Conservation (phyloP, 2,888 invertebrate species). For the Drosophila kanekoi region DNA sequence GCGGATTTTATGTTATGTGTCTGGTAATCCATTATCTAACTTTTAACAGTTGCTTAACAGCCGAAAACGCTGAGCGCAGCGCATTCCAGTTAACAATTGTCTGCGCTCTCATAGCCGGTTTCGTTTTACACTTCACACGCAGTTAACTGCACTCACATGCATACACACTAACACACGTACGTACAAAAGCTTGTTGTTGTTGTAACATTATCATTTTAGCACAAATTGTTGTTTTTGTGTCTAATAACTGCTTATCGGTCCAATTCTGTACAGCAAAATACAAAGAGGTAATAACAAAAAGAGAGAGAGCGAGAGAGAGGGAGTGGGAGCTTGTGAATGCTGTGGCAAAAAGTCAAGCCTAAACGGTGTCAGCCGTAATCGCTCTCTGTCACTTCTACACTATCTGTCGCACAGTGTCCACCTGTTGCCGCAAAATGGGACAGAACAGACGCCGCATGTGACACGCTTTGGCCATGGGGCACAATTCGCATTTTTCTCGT, state of each 20-base stretch:
- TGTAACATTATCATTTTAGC: constrained; percentile 36
- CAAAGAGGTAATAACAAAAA: constrained; percentile 4
- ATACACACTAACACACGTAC: background rate
- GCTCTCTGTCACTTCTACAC: constrained; percentile 7
- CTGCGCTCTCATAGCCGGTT: constrained; percentile 27
- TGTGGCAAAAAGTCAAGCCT: constrained; percentile 13
- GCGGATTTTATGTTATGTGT: constrained; percentile 11
- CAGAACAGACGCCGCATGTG: constrained; percentile 31
- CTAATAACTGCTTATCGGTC: constrained; percentile 62
- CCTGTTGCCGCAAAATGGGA: constrained; percentile 50
- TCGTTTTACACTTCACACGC: constrained; percentile 20
- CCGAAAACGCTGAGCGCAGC: constrained; percentile 9
- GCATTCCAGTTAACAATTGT: constrained; percentile 28
- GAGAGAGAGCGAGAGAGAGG: background rate
- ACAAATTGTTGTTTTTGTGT: constrained; percentile 27
- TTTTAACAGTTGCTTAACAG: constrained; percentile 23
- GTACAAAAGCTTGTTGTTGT: constrained; percentile 1
- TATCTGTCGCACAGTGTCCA: constrained; percentile 26
- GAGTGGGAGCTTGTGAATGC: constrained; percentile 2
- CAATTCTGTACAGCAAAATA: constrained; percentile 30
- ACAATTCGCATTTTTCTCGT: constrained; percentile 33
- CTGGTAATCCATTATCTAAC: constrained; percentile 50
- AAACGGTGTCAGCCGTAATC: constrained; percentile 20
- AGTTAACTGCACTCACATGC: constrained; percentile 10
- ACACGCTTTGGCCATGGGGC: constrained; percentile 43